Evolutionary conservation across 2,888 invertebrate species (phyloP), one percentile per base, ranked within the genome.

Genomic region (Euzophera pinguis): DNA sequence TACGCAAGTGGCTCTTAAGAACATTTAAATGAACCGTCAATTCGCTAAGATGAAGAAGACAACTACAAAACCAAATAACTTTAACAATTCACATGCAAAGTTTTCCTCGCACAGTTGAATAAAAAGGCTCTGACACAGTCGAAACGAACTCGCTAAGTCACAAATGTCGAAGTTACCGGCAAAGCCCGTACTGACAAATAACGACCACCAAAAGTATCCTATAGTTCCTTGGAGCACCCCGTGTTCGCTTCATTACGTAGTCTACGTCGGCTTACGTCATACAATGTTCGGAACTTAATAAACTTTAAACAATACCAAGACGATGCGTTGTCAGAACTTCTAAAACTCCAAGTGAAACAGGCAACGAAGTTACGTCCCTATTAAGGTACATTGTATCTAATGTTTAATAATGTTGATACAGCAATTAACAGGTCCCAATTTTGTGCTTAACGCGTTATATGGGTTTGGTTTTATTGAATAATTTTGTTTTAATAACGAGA

Each of bases 281-380:
- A 74, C 80, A 63, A 81, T 81, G 83, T 85, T 84, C 75, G 58
- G 74, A 85, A 87, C 84, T 86, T 84, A 81, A 82, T 84, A 82
- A 87, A 88, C 82, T 88, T 86, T 81, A 82, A 85, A 88, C 84
- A 88, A 84, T 83, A 81, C 78, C 70, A 68, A 67, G 79, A 80
- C 83, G 83, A 86, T 83, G 80, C 80, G 84, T 82, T 85, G 85
- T 86, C 88, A 84, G 83, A 86, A 85, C 71, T 86, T 83, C 67
- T 65, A 71, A 69, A 83, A 80, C 78, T 80, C 70, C 61, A 73
- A 75, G 77, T 77, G 78, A 76, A 84, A 81, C 81, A 78, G 72
- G 70, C 73, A 77, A 75, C 78, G 63, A 78, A 81, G 75, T 79
- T 81, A 68, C 69, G 65, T 68, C 69, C 78, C 79, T 81, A 82